Evolutionary conservation across 2,888 invertebrate species (phyloP).

Genomic region (Corbicula japonica): DNA sequence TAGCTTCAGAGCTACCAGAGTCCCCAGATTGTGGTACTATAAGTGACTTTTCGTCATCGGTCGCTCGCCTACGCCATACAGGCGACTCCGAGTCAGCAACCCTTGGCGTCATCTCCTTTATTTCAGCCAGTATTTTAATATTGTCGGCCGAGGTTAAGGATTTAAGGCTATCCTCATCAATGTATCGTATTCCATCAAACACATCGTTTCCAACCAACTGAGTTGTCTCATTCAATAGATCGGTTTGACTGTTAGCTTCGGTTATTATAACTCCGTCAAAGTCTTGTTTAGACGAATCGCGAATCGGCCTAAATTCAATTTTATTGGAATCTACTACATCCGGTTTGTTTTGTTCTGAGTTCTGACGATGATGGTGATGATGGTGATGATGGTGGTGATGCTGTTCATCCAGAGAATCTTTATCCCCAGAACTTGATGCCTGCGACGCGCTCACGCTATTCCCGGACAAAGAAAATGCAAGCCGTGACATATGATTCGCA

Average conservation of each 20-base stretch:
- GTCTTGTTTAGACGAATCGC: slow-evolving; percentile 9
- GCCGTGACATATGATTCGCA: slow-evolving; percentile 70
- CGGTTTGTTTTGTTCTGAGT: slow-evolving; percentile 42
- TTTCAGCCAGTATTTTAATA: slow-evolving; percentile 75
- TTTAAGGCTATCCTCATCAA: slow-evolving; percentile 84
- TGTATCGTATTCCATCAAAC: slow-evolving; percentile 81
- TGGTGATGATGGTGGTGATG: too few relatives aligned
- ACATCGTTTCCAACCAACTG: slow-evolving; percentile 74
- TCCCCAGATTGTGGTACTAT: slow-evolving; percentile 67
- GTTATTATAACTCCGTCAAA: slow-evolving; percentile 31
- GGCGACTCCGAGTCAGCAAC: slow-evolving; percentile 69
- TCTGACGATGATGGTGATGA: too few relatives aligned
- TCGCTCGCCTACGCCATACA: slow-evolving; percentile 74
- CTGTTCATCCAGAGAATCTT: slow-evolving; percentile 52
- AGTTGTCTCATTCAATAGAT: slow-evolving; percentile 48
- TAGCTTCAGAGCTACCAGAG: slow-evolving; percentile 63
- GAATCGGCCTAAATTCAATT: slow-evolving; percentile 37
- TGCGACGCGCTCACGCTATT: slow-evolving; percentile 68
- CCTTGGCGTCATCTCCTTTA: slow-evolving; percentile 44
- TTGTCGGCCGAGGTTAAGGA: slow-evolving; percentile 79
- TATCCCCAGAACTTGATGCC: slow-evolving; percentile 56
- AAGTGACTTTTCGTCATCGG: slow-evolving; percentile 65
- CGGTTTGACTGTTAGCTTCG: slow-evolving; percentile 29
- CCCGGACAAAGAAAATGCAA: slow-evolving; percentile 72
- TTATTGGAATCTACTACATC: slow-evolving; percentile 30